Base-by-base conservation (phyloP, 1,140 invertebrate species). In the Drosophila fuyamai region DNA sequence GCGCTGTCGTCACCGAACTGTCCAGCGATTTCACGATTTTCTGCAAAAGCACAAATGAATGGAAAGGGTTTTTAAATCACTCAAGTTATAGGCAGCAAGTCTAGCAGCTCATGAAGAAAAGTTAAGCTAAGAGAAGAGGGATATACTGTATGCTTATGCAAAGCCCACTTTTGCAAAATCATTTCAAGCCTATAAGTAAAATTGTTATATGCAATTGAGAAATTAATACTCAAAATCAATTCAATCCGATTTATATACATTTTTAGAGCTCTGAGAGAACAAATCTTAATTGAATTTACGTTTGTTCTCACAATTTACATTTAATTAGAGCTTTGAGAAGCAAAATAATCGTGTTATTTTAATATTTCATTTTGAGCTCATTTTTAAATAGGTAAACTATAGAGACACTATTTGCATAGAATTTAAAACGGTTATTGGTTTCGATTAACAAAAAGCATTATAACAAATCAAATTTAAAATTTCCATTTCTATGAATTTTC, bases 11-110 rank as follows among this genome's bases (percentile, higher is more conserved):
- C 48, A 75, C 71, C 38, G 65, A 75, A 23, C 91, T 85, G 79
- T 92, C 91, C 74, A 92, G 73, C 23, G 91, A 92, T 71, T 92
- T 92, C 35, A 79, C 86, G 74, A 76, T 75, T 83, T 92, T 92
- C 91, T 92, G 81, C 18, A 91, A 90, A 41, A 50, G 29, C 50
- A 27, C 16, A 44, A 70, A 41, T 61, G 56, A 63, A 51, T 27
- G 27, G 23, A 54, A 74, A 40, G 18, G 5, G 16, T 35, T 41
- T 23, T 29, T 40, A 10, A 59, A 29, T 51, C 27, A 16, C 5
- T 6, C 12, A 57, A 67, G 43, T 10, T 55, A 32, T 32, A 32
- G 2, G 29, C 29, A 32, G 29, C 29, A 57, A 32, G 23, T 32
- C 5, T 32, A 38, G 57, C 23, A 62, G 43, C 16, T 65, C 53